Evolutionary conservation across 2,113 vertebrate species (phyloP).

Genomic region (Aegypius monachus): DNA sequence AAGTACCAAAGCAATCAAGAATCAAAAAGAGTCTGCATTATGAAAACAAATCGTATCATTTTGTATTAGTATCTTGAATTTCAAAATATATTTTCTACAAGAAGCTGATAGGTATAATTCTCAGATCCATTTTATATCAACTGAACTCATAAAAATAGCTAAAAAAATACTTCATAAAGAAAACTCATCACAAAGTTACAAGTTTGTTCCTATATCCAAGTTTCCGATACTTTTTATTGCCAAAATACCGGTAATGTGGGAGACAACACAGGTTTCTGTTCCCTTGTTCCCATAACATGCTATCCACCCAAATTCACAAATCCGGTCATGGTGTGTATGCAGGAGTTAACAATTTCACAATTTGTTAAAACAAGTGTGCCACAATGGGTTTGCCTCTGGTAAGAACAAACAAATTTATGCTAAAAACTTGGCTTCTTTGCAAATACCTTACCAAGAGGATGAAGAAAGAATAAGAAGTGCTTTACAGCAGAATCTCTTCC

Average conservation of each 20-base stretch:
- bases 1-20: not conserved
- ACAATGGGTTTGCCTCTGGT: not conserved
- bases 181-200: not conserved
- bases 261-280: not conserved
- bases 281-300: not conserved
- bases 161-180: not conserved
- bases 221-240: not conserved
- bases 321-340: accelerated
- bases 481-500: not conserved
- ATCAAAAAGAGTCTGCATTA: not conserved
- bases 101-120: not conserved
- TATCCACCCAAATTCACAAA: not conserved
- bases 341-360: not conserved
- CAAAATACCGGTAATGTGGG: not conserved
- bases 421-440: not conserved
- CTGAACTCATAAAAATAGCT: not conserved
- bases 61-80: not conserved
- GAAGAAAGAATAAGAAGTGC: not conserved
- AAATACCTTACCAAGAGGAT: not conserved
- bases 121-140: not conserved
- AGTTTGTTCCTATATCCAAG: not conserved
- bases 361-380: not conserved
- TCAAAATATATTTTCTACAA: not conserved
- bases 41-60: not conserved
- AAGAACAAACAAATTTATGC: not conserved